These are phyloP conservation scores for Drosophila mimica DNA, from an alignment of 2,888 invertebrate genomes.

Conservation along the genomic window DNA sequence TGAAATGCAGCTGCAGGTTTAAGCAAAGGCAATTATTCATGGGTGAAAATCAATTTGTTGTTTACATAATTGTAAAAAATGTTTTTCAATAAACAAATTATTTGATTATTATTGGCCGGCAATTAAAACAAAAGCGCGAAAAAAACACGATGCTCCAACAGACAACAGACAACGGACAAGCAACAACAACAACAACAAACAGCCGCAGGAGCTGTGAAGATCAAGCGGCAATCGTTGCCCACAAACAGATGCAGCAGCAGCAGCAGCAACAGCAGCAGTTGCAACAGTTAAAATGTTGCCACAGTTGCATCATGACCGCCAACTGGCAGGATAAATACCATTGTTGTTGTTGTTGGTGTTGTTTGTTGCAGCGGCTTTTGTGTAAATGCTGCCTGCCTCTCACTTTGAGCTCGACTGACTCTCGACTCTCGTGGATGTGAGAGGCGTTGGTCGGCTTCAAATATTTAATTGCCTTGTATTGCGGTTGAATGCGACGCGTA, in stretches of 20 bases:
- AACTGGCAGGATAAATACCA: constrained; percentile 75
- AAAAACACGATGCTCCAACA: constrained; percentile 19
- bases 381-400: constrained; percentile 53
- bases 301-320: constrained; percentile 62
- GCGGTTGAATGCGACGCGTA: constrained; percentile 82
- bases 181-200: constrained; percentile 29
- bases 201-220: constrained; percentile 50
- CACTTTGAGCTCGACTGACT: constrained; percentile 46
- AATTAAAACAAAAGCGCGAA: constrained; percentile 74
- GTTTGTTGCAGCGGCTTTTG: constrained; percentile 21
- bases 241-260: constrained; percentile 52
- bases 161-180: constrained; percentile 11
- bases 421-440: constrained; percentile 35
- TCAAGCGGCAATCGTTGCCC: constrained; percentile 71
- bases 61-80: constrained; percentile 83
- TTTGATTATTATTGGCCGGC: constrained; percentile 84
- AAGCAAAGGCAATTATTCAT: constrained; percentile 76
- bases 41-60: constrained; percentile 84
- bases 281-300: constrained; percentile 22
- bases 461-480: constrained; percentile 84
- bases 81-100: constrained; percentile 85
- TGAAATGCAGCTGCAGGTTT: constrained; percentile 17
- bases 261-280: constrained; percentile 40
- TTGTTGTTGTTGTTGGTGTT: constrained; percentile 27
- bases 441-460: constrained; percentile 67